Conservation (phyloP, 2,888 invertebrate species). For the Ditula angustiorana region DNA sequence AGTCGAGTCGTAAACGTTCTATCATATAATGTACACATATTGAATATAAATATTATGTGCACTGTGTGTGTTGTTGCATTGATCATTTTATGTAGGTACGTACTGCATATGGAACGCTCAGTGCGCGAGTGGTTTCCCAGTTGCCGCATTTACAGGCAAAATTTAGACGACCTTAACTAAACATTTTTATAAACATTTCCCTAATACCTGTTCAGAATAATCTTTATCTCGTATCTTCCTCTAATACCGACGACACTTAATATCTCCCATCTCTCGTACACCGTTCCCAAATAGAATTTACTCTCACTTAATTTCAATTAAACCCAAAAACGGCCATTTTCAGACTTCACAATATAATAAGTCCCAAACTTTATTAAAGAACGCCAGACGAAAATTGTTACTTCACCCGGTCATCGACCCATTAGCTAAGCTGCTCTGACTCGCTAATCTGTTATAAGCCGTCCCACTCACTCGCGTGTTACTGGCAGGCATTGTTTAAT, state of each 20-base stretch:
- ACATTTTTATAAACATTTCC: too few relatives aligned
- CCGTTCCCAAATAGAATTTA: not conserved
- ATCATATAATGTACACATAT: too few relatives aligned
- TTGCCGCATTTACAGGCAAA: too few relatives aligned
- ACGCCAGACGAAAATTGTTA: conserved; percentile 47
- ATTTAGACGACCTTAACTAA: too few relatives aligned
- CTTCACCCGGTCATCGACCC: conserved; percentile 56
- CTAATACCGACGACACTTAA: not conserved
- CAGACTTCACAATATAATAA: conserved; percentile 31
- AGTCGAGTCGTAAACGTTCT: too few relatives aligned
- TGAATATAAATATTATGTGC: too few relatives aligned
- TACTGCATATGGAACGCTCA: too few relatives aligned
- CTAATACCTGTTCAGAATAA: not conserved
- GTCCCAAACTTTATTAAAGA: conserved; percentile 38
- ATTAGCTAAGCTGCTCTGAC: conserved; percentile 54
- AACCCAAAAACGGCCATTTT: conserved; percentile 22
- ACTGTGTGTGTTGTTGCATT: too few relatives aligned
- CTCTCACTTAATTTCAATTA: conserved; percentile 7
- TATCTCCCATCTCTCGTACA: not conserved
- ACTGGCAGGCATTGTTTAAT: conserved; percentile 54
- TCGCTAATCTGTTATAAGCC: conserved; percentile 44
- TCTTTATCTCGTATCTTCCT: not conserved
- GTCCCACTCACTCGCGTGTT: conserved; percentile 51
- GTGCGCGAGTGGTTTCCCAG: too few relatives aligned
- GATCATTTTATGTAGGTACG: too few relatives aligned